These are phyloP conservation scores for Cariama cristata DNA, from an alignment of 2,113 vertebrate species.

Conservation along the genomic window DNA sequence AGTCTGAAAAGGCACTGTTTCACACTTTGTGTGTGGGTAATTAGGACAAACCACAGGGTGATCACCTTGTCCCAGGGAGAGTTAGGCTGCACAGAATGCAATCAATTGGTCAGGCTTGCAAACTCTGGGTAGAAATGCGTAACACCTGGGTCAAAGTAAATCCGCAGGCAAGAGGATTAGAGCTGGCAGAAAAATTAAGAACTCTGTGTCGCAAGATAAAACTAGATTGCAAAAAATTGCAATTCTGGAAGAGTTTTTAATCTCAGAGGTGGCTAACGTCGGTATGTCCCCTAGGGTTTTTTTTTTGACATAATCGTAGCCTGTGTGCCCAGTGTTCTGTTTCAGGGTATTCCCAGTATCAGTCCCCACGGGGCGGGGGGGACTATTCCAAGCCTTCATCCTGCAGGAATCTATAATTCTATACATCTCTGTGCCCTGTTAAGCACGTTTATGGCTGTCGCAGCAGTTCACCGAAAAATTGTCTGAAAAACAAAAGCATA, in stretches of 20 bases:
- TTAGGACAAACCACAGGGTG: neutral
- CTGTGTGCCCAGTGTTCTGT: neutral
- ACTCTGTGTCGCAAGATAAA: neutral
- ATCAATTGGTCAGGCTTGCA: neutral
- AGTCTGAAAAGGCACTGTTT: neutral
- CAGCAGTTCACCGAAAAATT: neutral
- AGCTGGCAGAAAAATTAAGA: neutral
- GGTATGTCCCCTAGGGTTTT: neutral
- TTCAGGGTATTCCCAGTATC: neutral
- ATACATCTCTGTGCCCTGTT: neutral
- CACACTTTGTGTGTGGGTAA: neutral
- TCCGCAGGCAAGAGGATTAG: neutral
- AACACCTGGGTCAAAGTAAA: conserved; percentile 20
- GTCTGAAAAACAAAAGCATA: neutral
- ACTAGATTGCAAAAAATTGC: neutral
- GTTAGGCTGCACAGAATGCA: neutral
- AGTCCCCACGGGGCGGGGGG: neutral
- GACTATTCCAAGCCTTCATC: conserved; percentile 22
- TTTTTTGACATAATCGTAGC: neutral
- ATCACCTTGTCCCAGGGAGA: neutral
- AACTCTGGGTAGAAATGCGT: neutral
- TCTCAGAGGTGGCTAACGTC: neutral
- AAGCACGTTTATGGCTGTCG: neutral
- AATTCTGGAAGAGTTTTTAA: neutral
- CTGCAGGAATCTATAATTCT: neutral